These are phyloP conservation scores for Dryas iulia DNA, from an alignment of 1,140 invertebrate species.

Conservation along the genomic window DNA sequence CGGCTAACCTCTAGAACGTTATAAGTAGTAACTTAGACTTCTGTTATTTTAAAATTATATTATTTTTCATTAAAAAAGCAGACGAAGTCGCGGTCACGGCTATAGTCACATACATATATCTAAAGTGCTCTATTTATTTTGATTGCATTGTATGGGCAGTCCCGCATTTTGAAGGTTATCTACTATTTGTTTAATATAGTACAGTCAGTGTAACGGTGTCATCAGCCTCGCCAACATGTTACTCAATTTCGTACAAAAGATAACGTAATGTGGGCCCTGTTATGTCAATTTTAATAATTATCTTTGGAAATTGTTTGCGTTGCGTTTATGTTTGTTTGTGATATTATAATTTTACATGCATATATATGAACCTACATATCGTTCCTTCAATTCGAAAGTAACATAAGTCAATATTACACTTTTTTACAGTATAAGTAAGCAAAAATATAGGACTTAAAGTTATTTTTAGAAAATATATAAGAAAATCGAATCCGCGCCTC, in stretches of 20 bases:
- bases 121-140: neutral
- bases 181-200: neutral
- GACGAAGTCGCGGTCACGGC: no score
- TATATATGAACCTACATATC: neutral
- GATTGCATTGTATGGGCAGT: neutral
- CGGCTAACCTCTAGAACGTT: no score
- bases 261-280: neutral
- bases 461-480: no score
- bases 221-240: neutral
- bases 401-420: no score
- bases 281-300: slow-evolving; percentile 5
- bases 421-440: no score
- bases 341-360: neutral
- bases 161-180: neutral
- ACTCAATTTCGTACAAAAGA: neutral
- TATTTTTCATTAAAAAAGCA: no score
- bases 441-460: no score
- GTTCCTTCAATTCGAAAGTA: no score
- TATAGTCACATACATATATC: no score
- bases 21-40: no score
- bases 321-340: neutral
- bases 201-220: neutral
- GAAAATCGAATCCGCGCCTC: no score
- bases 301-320: neutral
- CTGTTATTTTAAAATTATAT: no score